Percentiles rank a stretch among this genome's conserved stretches.
These are phyloP conservation scores for Ascaphus truei DNA, from an alignment of 2,113 vertebrate species.

Conservation along the genomic window DNA sequence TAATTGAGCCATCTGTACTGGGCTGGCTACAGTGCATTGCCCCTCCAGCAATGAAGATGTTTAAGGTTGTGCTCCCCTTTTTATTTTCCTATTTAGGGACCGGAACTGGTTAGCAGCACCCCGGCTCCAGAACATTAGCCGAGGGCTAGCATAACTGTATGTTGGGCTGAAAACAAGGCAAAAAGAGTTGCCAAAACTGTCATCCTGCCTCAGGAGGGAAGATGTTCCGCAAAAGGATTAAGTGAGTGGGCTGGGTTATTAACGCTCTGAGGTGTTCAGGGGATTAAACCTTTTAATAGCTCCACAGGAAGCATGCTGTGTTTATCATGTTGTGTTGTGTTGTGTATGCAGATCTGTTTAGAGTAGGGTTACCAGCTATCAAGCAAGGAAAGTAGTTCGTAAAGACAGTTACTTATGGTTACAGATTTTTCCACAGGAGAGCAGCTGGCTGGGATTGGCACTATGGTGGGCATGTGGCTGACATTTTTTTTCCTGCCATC, in stretches of 20 bases:
- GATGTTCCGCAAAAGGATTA: conserved; percentile 29
- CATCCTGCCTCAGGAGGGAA: conserved; percentile 19
- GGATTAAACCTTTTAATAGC: conserved; percentile 26
- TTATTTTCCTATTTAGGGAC: neutral
- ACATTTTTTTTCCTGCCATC: no score
- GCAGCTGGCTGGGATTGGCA: no score
- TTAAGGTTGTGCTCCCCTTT: conserved; percentile 3
- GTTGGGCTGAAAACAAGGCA: neutral
- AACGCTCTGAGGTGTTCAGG: conserved; percentile 30
- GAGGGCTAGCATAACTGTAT: neutral
- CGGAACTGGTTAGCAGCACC: neutral
- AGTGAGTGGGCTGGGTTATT: conserved; percentile 22
- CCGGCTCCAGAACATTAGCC: conserved; percentile 3
- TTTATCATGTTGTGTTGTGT: conserved; percentile 14
- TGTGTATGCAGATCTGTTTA: conserved; percentile 13
- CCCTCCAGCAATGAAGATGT: neutral
- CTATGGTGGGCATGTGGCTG: no score
- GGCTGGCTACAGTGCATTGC: neutral
- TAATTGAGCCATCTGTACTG: no score
- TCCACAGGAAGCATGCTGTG: conserved; percentile 8
- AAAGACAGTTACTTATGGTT: neutral
- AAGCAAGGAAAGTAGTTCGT: neutral
- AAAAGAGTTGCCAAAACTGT: conserved; percentile 21
- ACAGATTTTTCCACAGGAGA: no score
- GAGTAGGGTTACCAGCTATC: conserved; percentile 5